Conservation (phyloP, 2,113 vertebrate species). For the Hystrix cristata region DNA sequence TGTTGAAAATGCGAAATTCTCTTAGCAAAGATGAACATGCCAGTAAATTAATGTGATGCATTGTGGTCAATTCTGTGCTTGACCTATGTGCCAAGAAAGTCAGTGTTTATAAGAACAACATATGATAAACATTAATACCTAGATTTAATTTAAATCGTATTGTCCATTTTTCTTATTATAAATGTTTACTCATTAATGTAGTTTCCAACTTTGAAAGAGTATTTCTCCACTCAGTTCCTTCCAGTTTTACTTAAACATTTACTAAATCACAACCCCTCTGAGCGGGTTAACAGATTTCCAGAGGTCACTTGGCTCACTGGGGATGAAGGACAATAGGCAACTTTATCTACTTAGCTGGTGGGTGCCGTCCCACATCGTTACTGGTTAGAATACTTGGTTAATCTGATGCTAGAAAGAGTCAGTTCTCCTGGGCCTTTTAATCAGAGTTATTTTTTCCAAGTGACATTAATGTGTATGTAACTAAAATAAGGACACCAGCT, state of each 20-base stretch:
- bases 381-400: slow-evolving; percentile 6
- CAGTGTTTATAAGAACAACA: slow-evolving; percentile 20
- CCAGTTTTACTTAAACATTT: slow-evolving; percentile 36
- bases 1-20: not conserved
- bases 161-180: slow-evolving; percentile 12
- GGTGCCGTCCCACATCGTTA: not conserved
- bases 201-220: slow-evolving; percentile 23
- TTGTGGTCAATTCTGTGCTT: not conserved
- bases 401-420: not conserved
- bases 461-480: not conserved
- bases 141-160: slow-evolving; percentile 58
- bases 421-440: not conserved
- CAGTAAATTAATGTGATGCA: not conserved
- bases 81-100: not conserved
- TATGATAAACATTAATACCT: slow-evolving; percentile 41
- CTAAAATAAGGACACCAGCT: not conserved
- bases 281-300: slow-evolving; percentile 9
- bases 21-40: not conserved
- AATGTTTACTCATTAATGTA: slow-evolving; percentile 26
- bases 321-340: not conserved
- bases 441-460: slow-evolving; percentile 13
- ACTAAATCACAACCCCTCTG: not conserved
- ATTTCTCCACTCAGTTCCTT: slow-evolving; percentile 26
- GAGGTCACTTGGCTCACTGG: not conserved
- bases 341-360: slow-evolving; percentile 24